A percentile compares a stretch with the other conserved stretches of the same genome.
Conservation (phyloP, 2,888 invertebrate species). For the Scelioninae gen. 1 region DNA sequence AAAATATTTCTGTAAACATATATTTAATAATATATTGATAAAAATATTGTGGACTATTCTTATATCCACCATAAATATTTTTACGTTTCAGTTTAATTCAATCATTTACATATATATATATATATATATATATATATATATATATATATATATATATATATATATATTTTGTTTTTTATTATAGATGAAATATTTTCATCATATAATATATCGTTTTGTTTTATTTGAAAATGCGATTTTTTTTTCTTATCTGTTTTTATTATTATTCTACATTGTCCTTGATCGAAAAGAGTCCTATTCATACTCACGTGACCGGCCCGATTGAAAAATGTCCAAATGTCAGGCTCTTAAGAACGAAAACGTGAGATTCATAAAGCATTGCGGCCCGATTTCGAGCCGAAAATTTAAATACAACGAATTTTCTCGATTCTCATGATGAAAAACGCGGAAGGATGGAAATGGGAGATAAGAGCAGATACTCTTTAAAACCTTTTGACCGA, state of each 20-base stretch:
- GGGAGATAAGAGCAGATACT: slow-evolving; percentile 31
- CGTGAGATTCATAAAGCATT: slow-evolving; percentile 49
- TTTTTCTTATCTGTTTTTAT: slow-evolving; percentile 32
- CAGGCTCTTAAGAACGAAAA: slow-evolving; percentile 35
- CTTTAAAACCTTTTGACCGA: slow-evolving; percentile 37
- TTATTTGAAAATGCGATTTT: background rate
- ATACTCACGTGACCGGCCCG: slow-evolving; percentile 17
- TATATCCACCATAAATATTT: too few relatives aligned
- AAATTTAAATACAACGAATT: slow-evolving; percentile 46
- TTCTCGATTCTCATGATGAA: slow-evolving; percentile 17
- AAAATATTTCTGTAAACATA: too few relatives aligned
- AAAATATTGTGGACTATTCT: too few relatives aligned
- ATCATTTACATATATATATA: too few relatives aligned
- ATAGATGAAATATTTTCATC: too few relatives aligned
- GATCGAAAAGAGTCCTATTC: slow-evolving; percentile 37
- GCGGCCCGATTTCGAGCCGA: slow-evolving; percentile 16
- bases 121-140: too few relatives aligned
- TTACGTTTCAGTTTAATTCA: too few relatives aligned
- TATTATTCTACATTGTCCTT: slow-evolving; percentile 19
- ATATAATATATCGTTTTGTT: background rate
- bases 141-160: too few relatives aligned
- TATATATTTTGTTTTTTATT: too few relatives aligned
- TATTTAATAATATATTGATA: too few relatives aligned
- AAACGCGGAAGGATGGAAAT: slow-evolving; percentile 17
- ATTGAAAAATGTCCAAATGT: slow-evolving; percentile 44